Evolutionary conservation across 1,140 invertebrate genomes (phyloP).

Genomic region (Eupeodes corollae): DNA sequence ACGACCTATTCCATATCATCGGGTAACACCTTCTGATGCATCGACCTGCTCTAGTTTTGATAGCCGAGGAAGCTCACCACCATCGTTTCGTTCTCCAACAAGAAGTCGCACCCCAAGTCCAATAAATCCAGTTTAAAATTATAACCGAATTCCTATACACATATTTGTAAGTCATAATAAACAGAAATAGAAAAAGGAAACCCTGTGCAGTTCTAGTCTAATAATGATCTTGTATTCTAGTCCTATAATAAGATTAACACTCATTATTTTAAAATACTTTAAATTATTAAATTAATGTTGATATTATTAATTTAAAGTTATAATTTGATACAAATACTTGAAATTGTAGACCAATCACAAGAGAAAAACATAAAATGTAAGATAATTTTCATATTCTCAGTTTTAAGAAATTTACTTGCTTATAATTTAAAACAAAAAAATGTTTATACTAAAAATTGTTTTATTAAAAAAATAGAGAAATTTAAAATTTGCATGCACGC

Average conservation of each 20-base stretch:
- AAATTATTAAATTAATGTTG: neutral
- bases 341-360: no score
- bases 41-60: conserved; percentile 55
- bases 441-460: no score
- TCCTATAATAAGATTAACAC: neutral
- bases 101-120: conserved; percentile 23
- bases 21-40: conserved; percentile 63
- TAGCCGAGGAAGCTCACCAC: conserved; percentile 28
- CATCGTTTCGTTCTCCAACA: conserved; percentile 15
- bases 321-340: no score
- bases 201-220: no score
- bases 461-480: no score
- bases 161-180: neutral
- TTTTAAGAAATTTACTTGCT: no score
- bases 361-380: no score
- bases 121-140: neutral
- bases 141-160: neutral
- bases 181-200: neutral
- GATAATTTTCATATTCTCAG: no score
- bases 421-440: no score
- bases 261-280: neutral
- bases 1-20: conserved; percentile 78
- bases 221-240: neutral
- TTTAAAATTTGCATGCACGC: no score
- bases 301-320: neutral